Conservation (phyloP, 2,888 invertebrate genomes). For the Rhorus exstirpatorius region DNA sequence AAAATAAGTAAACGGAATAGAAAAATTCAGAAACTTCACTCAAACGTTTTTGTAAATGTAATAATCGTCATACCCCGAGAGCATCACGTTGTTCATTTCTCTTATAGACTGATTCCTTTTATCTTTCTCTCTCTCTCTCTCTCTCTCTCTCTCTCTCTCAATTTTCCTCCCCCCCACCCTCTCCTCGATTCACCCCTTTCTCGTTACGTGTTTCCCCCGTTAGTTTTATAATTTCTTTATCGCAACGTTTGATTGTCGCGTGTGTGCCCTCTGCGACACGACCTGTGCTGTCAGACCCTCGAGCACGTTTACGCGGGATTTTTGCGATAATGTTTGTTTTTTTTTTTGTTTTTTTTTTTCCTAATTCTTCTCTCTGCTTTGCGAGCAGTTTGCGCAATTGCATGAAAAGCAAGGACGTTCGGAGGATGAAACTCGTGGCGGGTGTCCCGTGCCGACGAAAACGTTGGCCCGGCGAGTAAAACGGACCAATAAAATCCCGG, state of each 20-base stretch:
- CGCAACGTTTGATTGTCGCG: slow-evolving; percentile 59
- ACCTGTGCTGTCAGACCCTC: slow-evolving; percentile 6
- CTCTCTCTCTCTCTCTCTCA: neutral
- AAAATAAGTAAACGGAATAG: neutral
- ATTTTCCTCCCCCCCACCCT: slow-evolving; percentile 7
- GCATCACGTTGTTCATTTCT: slow-evolving; percentile 41
- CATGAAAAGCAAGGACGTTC: slow-evolving; percentile 25
- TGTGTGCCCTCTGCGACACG: slow-evolving; percentile 42
- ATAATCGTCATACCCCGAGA: slow-evolving; percentile 52
- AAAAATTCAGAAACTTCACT: slow-evolving; percentile 8
- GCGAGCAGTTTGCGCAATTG: slow-evolving; percentile 33
- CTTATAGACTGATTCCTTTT: neutral
- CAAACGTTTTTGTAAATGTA: slow-evolving; percentile 35
- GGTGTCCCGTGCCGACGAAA: slow-evolving; percentile 41
- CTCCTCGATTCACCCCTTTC: slow-evolving; percentile 18
- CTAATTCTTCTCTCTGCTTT: neutral
- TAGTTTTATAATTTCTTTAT: slow-evolving; percentile 37
- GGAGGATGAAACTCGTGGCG: slow-evolving; percentile 41
- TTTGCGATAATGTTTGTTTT: slow-evolving; percentile 3
- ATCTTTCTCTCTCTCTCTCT: slow-evolving; percentile 18
- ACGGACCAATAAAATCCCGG: slow-evolving; percentile 79
- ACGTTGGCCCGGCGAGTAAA: slow-evolving; percentile 64
- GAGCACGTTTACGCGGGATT: slow-evolving; percentile 7
- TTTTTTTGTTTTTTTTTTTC: neutral
- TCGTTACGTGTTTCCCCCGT: slow-evolving; percentile 25